Conservation (phyloP, 2,888 invertebrate species). For the Hydraecia micacea region DNA sequence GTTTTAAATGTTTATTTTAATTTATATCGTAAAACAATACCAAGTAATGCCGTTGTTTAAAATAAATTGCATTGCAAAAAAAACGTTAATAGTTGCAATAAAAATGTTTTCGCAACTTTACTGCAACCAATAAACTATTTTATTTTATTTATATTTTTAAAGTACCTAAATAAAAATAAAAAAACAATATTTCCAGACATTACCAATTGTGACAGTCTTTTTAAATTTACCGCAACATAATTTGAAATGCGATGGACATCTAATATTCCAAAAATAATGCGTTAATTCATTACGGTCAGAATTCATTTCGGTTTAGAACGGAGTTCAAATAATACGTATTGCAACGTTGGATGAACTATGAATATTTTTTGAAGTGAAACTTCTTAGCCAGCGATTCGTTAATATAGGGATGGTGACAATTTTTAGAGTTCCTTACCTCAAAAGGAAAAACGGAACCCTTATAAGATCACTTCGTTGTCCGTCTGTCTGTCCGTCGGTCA, state of each 20-base stretch:
- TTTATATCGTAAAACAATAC: not conserved
- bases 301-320: not conserved
- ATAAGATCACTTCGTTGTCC: no score
- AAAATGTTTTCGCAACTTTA: not conserved
- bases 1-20: constrained; percentile 9
- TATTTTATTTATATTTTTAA: no score
- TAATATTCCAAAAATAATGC: not conserved
- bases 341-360: not conserved
- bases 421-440: no score
- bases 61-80: not conserved
- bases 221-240: constrained; percentile 25
- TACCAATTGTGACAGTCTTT: constrained; percentile 16
- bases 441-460: no score
- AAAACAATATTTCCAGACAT: constrained; percentile 4
- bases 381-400: not conserved
- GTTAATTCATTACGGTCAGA: not conserved
- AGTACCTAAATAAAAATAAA: not conserved
- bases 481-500: no score
- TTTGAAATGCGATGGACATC: not conserved
- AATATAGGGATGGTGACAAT: not conserved
- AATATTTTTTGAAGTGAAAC: not conserved
- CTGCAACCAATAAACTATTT: not conserved
- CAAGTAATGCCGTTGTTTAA: not conserved
- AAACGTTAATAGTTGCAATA: not conserved
- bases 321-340: not conserved